Percentiles rank a stretch among this genome's conserved stretches.
Evolutionary conservation across 2,888 invertebrate genomes (phyloP).

Genomic region (Epinotia ramella): DNA sequence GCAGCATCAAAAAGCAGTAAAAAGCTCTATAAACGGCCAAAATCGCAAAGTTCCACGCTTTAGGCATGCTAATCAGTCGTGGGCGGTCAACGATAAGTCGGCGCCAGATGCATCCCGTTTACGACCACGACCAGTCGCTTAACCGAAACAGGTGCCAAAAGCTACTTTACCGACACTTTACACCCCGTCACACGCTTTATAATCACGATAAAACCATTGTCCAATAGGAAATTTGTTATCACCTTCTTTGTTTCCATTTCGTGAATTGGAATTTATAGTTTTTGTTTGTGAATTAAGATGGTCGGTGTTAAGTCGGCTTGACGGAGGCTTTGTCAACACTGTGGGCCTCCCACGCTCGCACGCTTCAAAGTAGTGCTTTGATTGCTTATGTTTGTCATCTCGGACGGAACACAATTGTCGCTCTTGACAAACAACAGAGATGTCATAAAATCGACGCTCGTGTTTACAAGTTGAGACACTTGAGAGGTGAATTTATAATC

Average conservation of each 20-base stretch:
- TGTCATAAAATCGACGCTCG: slow-evolving; percentile 41
- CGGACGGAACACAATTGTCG: slow-evolving; percentile 34
- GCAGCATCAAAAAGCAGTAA: slow-evolving; percentile 15
- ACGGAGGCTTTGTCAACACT: slow-evolving; percentile 36
- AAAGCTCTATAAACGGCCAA: slow-evolving; percentile 13
- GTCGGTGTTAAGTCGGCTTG: slow-evolving; percentile 39
- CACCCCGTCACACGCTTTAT: slow-evolving; percentile 73
- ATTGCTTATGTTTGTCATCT: slow-evolving; percentile 38
- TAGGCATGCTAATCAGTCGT: slow-evolving; percentile 36
- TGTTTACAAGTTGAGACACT: slow-evolving; percentile 17
- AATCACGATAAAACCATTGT: slow-evolving; percentile 70
- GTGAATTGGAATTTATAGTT: slow-evolving; percentile 56
- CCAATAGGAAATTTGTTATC: slow-evolving; percentile 65
- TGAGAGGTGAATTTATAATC: not conserved
- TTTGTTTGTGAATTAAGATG: slow-evolving; percentile 48
- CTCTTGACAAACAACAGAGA: slow-evolving; percentile 41
- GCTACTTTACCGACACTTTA: slow-evolving; percentile 77
- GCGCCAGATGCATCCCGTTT: slow-evolving; percentile 73
- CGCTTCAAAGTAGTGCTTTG: slow-evolving; percentile 41
- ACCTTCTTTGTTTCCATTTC: slow-evolving; percentile 68
- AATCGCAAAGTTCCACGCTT: slow-evolving; percentile 11
- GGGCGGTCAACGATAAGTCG: slow-evolving; percentile 58
- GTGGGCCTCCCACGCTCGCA: slow-evolving; percentile 38
- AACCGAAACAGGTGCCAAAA: slow-evolving; percentile 77
- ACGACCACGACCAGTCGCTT: slow-evolving; percentile 54